A percentile compares a stretch with the other conserved stretches of the same genome.
Conservation (phyloP, 2,888 invertebrate genomes). For the Caenorhabditis macrosperma region DNA sequence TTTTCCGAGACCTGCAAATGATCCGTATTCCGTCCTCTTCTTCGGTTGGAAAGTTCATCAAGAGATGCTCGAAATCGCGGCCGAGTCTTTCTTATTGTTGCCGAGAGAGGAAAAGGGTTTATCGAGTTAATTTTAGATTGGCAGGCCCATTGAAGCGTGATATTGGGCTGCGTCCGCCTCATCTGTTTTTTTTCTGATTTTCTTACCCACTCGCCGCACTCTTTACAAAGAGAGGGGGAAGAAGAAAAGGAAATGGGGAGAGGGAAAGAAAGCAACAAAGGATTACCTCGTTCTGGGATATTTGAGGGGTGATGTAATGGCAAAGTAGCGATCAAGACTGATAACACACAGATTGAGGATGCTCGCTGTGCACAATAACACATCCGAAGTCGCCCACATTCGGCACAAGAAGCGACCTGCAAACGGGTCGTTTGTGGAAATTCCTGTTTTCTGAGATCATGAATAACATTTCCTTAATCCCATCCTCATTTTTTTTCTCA, state of each 20-base stretch:
- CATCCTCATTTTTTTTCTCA: too few species aligned
- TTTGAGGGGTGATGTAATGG: constrained; percentile 80
- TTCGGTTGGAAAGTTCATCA: constrained; percentile 35
- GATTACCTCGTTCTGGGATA: constrained; percentile 79
- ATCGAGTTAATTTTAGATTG: constrained; percentile 58
- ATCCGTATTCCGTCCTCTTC: not conserved
- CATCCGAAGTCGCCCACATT: constrained; percentile 80
- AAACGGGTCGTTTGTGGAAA: constrained; percentile 10
- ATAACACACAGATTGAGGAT: constrained; percentile 80
- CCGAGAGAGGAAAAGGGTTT: constrained; percentile 48
- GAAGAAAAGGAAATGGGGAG: not conserved
- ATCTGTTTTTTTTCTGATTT: constrained; percentile 54
- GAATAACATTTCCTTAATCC: constrained; percentile 35
- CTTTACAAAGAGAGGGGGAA: constrained; percentile 18
- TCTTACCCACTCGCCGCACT: constrained; percentile 17
- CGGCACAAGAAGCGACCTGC: constrained; percentile 68
- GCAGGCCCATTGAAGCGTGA: constrained; percentile 58
- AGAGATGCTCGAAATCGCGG: constrained; percentile 16
- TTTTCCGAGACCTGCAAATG: constrained; percentile 74
- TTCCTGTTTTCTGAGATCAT: not conserved
- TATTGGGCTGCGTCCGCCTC: constrained; percentile 58
- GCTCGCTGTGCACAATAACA: constrained; percentile 80
- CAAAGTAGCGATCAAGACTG: constrained; percentile 81
- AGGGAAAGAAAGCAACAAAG: constrained; percentile 4
- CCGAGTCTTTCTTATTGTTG: constrained; percentile 45